Evolutionary conservation across 2,113 vertebrate genomes (phyloP), one percentile per base, ranked within the genome.

Genomic region (Calidris pugnax): DNA sequence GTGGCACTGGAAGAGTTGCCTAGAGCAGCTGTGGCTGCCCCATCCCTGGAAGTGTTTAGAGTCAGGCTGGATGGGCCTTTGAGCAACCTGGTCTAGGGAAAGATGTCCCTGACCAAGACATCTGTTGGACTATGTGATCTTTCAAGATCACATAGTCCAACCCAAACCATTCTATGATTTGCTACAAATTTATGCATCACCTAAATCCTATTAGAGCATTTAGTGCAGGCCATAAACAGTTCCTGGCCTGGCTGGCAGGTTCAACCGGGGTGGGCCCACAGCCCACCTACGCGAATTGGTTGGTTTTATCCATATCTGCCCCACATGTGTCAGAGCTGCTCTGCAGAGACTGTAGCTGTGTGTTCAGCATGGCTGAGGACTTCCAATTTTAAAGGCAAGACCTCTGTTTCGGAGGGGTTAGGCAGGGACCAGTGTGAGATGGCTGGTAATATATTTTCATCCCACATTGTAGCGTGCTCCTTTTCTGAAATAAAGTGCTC

Each of bases 271-370:
- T 15, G 20, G 10, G 27, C 48, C 67, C 68, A 79, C 35, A 83
- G 53, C 33, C 30, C 8, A 6, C 9, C 35, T 79, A 1, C 17
- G 12, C 50, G 21, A 30, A n/a, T 2, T 32, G 30, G 3, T 24
- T 60, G 24, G 9, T 51, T 85, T 73, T 60, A 50, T 64, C 87
- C 0, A 1, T 2, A 1, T 37, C 20, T 87, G 17, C 53, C 4
- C 1, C 12, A 7, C 0, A 0, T 16, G 15, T 7, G 1, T 56
- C 35, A 62, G 41, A 86, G 32, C 45, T 4, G 5, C 32, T 41
- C 33, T 74, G 22, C 5, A 9, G 45, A 81, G 37, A 37, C 14
- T n/a, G 39, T n/a, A 47, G 41, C 2, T 2, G 35, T 87, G 43
- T 60, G 56, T 68, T 90, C 77, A 71, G 32, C 1, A 0, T 60